phyloP scores from a whole-genome alignment of 2,888 invertebrate genomes.

The Troglohyphantes excavatus region DNA sequence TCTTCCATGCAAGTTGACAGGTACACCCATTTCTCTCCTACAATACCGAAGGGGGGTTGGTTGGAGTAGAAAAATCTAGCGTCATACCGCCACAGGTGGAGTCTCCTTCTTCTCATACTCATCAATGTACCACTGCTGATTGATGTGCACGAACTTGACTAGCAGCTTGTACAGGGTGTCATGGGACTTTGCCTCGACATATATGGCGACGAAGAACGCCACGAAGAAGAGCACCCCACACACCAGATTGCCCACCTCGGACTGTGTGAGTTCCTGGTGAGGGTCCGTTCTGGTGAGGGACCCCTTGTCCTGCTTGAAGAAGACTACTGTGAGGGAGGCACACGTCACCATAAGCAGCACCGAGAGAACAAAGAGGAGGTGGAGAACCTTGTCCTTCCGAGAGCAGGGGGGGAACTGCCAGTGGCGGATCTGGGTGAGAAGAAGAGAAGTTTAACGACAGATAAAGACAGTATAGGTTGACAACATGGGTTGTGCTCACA shows the following conservation, averaged over 20 bases:
- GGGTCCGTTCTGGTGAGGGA: conserved; percentile 79
- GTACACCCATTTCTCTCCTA: too few species aligned
- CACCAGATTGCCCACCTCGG: conserved; percentile 84
- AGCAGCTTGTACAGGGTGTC: conserved; percentile 84
- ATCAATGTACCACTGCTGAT: conserved; percentile 84
- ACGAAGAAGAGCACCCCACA: conserved; percentile 85
- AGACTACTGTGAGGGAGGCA: conserved; percentile 84
- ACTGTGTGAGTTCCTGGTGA: conserved; percentile 83
- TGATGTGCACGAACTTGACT: conserved; percentile 82
- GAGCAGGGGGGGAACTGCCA: conserved; percentile 84
- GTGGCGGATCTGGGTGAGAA: conserved; percentile 83
- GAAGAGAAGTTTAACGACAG: too few species aligned
- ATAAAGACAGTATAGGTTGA: too few species aligned
- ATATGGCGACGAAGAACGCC: conserved; percentile 85
- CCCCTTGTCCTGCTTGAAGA: conserved; percentile 83
- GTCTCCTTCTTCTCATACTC: conserved; percentile 82
- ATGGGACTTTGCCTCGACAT: conserved; percentile 84
- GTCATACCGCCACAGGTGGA: conserved; percentile 78
- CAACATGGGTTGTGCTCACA: too few species aligned
- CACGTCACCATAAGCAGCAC: conserved; percentile 84
- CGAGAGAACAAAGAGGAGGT: conserved; percentile 84
- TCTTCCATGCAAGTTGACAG: too few species aligned
- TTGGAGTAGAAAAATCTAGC: conserved; percentile 36
- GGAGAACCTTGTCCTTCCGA: conserved; percentile 84
- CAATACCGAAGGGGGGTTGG: neutral